Conservation (phyloP, 2,888 invertebrate genomes). For the Glaucopsyche alexis region DNA sequence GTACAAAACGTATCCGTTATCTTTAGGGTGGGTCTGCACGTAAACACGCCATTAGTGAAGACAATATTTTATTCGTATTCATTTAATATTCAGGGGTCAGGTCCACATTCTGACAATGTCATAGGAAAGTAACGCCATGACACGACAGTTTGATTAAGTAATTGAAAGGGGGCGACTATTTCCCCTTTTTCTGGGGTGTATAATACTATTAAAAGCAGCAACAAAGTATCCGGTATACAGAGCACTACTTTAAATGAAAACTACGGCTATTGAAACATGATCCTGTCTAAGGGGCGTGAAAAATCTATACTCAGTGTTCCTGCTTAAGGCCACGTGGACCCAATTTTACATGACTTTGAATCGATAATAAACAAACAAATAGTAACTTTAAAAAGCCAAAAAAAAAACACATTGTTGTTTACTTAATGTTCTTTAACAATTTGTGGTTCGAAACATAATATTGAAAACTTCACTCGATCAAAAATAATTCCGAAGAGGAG, state of each 20-base stretch:
- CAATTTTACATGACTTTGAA: no score
- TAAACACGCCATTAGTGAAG: slow-evolving; percentile 65
- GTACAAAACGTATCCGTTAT: slow-evolving; percentile 35
- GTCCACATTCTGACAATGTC: slow-evolving; percentile 63
- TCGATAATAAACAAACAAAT: no score
- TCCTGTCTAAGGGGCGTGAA: not conserved
- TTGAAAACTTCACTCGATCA: no score
- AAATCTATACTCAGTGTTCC: not conserved
- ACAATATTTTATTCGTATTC: slow-evolving; percentile 65
- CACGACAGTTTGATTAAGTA: slow-evolving; percentile 35
- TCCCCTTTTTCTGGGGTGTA: slow-evolving; percentile 9
- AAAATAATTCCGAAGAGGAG: no score
- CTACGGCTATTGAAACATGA: slow-evolving; percentile 2
- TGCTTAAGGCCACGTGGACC: no score
- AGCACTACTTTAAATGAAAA: slow-evolving; percentile 17
- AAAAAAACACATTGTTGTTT: no score
- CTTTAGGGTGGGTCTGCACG: slow-evolving; percentile 63
- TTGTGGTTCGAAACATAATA: no score
- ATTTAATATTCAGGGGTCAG: slow-evolving; percentile 68
- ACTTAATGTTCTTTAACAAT: no score
- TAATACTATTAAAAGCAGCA: slow-evolving; percentile 9
- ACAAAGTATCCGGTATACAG: not conserved
- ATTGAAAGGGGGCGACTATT: slow-evolving; percentile 20
- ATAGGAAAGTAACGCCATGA: slow-evolving; percentile 48
- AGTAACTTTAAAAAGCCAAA: no score